A percentile compares a stretch with the other conserved stretches of the same genome.
Evolutionary conservation across 1,140 invertebrate species (phyloP).

Genomic region (Sinella curviseta): DNA sequence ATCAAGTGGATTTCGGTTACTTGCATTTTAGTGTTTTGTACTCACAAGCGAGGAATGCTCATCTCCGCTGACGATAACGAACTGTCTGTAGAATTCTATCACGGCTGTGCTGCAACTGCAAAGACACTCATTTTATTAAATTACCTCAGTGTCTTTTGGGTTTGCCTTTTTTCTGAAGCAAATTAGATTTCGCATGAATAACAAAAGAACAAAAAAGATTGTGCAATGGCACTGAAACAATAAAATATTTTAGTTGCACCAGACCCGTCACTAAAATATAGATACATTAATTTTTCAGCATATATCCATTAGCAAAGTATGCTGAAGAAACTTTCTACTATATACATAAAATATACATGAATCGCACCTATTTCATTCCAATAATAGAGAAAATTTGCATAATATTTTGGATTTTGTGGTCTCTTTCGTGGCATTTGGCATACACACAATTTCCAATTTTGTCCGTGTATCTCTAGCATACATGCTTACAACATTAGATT

Average conservation of each 20-base stretch:
- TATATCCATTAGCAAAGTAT: too few species aligned
- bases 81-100: too few species aligned
- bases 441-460: background rate
- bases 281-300: too few species aligned
- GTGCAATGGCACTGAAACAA: background rate
- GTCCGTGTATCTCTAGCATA: background rate
- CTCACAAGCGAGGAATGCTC: too few species aligned
- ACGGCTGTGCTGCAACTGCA: too few species aligned
- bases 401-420: background rate
- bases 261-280: too few species aligned
- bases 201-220: background rate
- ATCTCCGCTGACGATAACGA: too few species aligned
- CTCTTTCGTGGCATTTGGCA: background rate
- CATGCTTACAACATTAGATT: background rate
- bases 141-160: background rate
- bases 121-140: background rate
- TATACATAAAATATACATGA: too few species aligned
- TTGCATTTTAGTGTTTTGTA: too few species aligned
- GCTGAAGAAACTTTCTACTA: too few species aligned
- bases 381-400: background rate
- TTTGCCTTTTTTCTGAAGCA: background rate
- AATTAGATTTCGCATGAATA: slow-evolving; percentile 4
- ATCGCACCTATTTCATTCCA: background rate
- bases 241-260: too few species aligned
- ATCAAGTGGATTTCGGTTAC: too few species aligned